Percentiles rank a stretch among this genome's conserved stretches.
These are phyloP conservation scores for Morone saxatilis DNA, from an alignment of 2,113 vertebrate genomes.

Conservation along the genomic window DNA sequence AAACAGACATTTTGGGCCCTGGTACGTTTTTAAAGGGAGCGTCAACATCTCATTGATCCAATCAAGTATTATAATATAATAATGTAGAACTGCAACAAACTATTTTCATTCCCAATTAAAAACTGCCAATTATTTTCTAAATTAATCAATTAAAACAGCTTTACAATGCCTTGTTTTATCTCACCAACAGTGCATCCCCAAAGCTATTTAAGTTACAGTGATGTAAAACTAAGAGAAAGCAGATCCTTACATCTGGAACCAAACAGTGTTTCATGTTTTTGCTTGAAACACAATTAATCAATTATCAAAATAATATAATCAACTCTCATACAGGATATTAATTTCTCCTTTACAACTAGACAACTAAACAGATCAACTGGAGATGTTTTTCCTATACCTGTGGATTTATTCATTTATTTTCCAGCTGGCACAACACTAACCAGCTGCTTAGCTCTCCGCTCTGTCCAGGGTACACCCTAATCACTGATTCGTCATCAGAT, in stretches of 20 bases:
- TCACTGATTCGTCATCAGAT: constrained; percentile 40
- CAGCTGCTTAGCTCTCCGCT: constrained; percentile 5
- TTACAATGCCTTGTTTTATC: not conserved
- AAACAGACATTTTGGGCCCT: constrained; percentile 10
- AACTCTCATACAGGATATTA: not conserved
- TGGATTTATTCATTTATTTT: not conserved
- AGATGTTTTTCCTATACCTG: not conserved
- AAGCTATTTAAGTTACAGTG: not conserved
- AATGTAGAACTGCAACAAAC: too few relatives aligned
- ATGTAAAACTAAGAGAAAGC: not conserved
- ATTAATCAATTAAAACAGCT: not conserved
- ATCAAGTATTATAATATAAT: not conserved
- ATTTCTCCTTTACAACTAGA: not conserved
- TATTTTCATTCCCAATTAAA: not conserved
- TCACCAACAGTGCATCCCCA: not conserved
- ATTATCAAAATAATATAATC: not conserved
- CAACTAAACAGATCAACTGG: not conserved
- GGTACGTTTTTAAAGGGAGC: constrained; percentile 9
- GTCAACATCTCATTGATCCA: constrained; percentile 31
- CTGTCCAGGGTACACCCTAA: constrained; percentile 11
- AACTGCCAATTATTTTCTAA: not conserved
- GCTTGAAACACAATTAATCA: not conserved
- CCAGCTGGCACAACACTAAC: not conserved
- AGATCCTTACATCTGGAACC: not conserved
- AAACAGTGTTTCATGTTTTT: not conserved